Evolutionary conservation across 2,888 invertebrate species (phyloP), one percentile per base, ranked within the genome.

Genomic region (Cataglyphis cursor): DNA sequence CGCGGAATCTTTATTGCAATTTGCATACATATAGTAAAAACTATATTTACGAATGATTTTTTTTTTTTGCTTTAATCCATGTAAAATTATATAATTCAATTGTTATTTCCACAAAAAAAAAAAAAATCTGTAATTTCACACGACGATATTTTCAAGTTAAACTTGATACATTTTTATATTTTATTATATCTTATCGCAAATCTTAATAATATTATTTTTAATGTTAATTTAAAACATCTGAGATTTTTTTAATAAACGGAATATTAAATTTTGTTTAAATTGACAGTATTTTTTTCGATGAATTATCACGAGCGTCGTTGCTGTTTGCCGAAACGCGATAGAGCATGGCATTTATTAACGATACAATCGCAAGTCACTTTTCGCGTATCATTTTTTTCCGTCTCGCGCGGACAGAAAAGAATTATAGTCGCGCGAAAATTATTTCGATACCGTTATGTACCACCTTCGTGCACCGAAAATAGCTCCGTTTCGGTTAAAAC

Each of bases 391-490:
- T 21, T 54, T 38, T 68, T 35, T 65, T 62, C 15, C 24, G 12
- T 51, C 24, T 38, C 51, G 28, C 54, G 70, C 28, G 57, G 24
- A 28, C 8, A 18, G 4, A 15, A 12, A 38, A 4, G 54, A 54
- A 8, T 41, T 24, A 41, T 24, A 28, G 15, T 24, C 35, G 35
- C 72, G 72, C 24, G 61, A 48, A 74, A 74, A n/a, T 51, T 64
- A 76, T 81, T 68, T 72, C 54, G 81, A 62, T 90, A 84, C 89
- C 86, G 86, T 90, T 90, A 90, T 21, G 54, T 75, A 81, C 35
- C 28, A 28, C 75, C 82, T 82, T 83, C 70, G 62, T 76, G 35
- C 91, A 93, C 92, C 93, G 90, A 93, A 94, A 94, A 93, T 90
- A 91, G 91, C 89, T 91, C 82, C 76, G 91, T 91, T 91, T 92